Percentiles rank a stretch among this genome's conserved stretches.
Conservation (phyloP, 2,888 invertebrate species). For the Bembecia ichneumoniformis region DNA sequence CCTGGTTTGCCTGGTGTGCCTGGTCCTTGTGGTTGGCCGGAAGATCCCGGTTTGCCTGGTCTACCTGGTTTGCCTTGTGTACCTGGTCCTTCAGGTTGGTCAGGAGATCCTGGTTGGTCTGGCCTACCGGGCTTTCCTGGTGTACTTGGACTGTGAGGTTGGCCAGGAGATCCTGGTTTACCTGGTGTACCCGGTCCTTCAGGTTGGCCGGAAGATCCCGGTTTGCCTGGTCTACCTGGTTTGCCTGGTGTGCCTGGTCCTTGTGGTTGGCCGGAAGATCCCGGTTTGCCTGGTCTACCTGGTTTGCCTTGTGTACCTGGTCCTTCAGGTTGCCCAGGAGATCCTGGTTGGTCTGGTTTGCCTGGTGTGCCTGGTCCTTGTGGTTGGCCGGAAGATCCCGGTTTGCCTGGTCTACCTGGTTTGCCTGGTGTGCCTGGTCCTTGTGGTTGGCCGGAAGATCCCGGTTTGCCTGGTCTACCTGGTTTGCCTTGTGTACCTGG, state of each 20-base stretch:
- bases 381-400: too few relatives aligned
- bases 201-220: constrained; percentile 7
- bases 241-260: background rate
- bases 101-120: constrained; percentile 4
- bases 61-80: background rate
- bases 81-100: constrained; percentile 12
- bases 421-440: too few relatives aligned
- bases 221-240: constrained; percentile 4
- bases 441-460: too few relatives aligned
- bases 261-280: too few relatives aligned
- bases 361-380: too few relatives aligned
- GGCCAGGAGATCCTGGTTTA: constrained; percentile 2
- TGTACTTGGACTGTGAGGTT: constrained; percentile 6
- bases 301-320: constrained; percentile 1
- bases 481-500: too few relatives aligned
- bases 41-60: constrained; percentile 15
- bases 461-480: too few relatives aligned
- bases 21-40: constrained; percentile 13
- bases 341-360: constrained; percentile 6
- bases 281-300: background rate
- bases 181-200: constrained; percentile 8
- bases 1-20: constrained; percentile 8
- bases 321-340: constrained; percentile 7
- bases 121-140: constrained; percentile 3
- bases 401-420: constrained; percentile 3